Base-by-base conservation (phyloP, 2,113 vertebrate species). In the Phrynosoma blainvillii region DNA sequence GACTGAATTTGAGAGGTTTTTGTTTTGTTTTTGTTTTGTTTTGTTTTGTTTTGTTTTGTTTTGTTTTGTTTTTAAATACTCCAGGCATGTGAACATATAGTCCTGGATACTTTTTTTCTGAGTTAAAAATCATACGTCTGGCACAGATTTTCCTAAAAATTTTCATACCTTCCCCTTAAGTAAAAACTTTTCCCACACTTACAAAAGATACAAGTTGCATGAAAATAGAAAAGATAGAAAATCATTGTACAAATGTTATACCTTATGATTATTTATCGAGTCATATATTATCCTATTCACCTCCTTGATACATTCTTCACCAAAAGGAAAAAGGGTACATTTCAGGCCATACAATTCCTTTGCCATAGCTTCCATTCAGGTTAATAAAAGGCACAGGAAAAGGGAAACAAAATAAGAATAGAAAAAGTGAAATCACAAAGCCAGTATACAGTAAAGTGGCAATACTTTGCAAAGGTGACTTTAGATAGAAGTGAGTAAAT, bases 251-350 rank as follows among this genome's bases (percentile, higher is more conserved):
- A 87, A 91, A 90, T 85, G 93, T 97, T 97, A 95, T 96, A 96
- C 96, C 95, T 97, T 97, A 97, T 96, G 96, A 94, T 97, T 97
- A 98, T 97, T 90, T 89, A 92, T 91, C 87, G 93, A 88, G 90
- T 36, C 90, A 80, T 89, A 92, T 95, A 89, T 93, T 90, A 84
- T 91, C 91, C 92, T 93, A 79, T 47, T 88, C 84, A 68, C 42
- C 21, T 89, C 89, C 78, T 86, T 85, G 84, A 92, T 87, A 65
- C 54, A 70, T 71, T 89, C 86, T 66, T 88, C 85, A 2, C 52
- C 21, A 84, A 76, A 92, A 93, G 36, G 89, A 79, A 93, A 90
- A 95, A 92, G 94, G 92, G 85, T 90, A 84, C 93, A 93, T 93
- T 91, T 92, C 91, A 88, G 92, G 94, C 92, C 90, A 80, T 92